A percentile compares a stretch with the other conserved stretches of the same genome.
Conservation (phyloP, 2,888 invertebrate species). For the Brachynemurus nebulosus region DNA sequence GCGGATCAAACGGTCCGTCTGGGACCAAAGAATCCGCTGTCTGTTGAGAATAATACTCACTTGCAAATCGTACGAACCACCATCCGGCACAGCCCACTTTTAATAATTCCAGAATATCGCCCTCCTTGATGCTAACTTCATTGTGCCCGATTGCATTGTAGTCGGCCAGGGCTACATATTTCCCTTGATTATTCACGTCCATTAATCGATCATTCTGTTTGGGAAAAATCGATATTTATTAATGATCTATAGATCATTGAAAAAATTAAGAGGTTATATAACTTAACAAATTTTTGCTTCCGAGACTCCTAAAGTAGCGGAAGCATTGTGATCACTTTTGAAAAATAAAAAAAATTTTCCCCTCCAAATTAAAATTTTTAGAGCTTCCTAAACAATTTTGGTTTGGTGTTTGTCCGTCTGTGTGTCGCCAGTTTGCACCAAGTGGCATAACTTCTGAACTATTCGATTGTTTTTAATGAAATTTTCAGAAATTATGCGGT, state of each 20-base stretch:
- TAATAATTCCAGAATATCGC: constrained; percentile 77
- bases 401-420: too few relatives aligned
- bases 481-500: too few relatives aligned
- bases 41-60: constrained; percentile 37
- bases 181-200: constrained; percentile 36
- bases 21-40: background rate
- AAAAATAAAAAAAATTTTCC: too few relatives aligned
- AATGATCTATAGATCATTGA: background rate
- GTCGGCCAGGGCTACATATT: constrained; percentile 81
- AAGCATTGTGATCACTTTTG: too few relatives aligned
- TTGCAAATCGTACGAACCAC: constrained; percentile 86
- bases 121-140: constrained; percentile 82
- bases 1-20: too few relatives aligned
- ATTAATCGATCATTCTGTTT: background rate
- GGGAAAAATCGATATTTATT: too few relatives aligned
- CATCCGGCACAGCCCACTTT: constrained; percentile 91
- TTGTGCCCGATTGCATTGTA: constrained; percentile 84
- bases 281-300: background rate
- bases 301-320: too few relatives aligned
- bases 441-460: too few relatives aligned
- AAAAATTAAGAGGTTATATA: background rate
- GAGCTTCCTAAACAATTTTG: too few relatives aligned
- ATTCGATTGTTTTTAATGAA: too few relatives aligned
- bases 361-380: too few relatives aligned
- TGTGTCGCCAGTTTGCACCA: too few relatives aligned